Evolutionary conservation across 2,113 vertebrate genomes (phyloP).

Genomic region (Pithys albifrons): DNA sequence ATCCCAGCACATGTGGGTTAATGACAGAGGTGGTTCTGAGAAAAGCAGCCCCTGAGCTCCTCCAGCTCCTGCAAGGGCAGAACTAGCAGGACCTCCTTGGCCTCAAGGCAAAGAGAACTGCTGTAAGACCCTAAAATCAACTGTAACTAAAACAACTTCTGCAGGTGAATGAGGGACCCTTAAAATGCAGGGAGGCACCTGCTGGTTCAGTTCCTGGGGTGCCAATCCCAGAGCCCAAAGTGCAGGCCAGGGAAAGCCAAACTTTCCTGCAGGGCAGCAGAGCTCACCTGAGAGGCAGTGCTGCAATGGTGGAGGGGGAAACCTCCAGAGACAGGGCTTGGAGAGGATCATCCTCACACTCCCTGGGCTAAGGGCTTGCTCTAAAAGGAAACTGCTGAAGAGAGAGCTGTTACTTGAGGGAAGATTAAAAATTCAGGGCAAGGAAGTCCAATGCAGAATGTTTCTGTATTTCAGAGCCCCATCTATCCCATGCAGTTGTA

Average conservation of each 20-base stretch:
- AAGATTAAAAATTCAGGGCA: conserved; percentile 36
- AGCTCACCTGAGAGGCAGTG: not conserved
- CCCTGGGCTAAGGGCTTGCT: not conserved
- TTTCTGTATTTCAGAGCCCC: not conserved
- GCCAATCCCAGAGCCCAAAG: not conserved
- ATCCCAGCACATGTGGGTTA: not conserved
- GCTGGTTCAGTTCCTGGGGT: not conserved
- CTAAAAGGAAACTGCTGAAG: conserved; percentile 12
- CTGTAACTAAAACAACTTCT: not conserved
- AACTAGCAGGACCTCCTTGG: not conserved
- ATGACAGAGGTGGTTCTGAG: not conserved
- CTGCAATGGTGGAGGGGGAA: not conserved
- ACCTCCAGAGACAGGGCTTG: not conserved
- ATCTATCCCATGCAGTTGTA: not conserved
- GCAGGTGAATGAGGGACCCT: not conserved
- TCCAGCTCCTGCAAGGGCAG: not conserved
- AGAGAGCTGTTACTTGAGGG: not conserved
- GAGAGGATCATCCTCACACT: not conserved
- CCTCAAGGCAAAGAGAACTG: not conserved
- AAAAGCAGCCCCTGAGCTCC: not conserved
- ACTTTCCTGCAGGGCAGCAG: not conserved
- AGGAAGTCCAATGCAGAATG: not conserved
- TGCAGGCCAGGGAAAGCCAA: not conserved
- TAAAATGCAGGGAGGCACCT: not conserved
- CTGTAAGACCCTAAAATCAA: not conserved